Conservation (phyloP, 2,113 vertebrate genomes). For the Anser cygnoides region DNA sequence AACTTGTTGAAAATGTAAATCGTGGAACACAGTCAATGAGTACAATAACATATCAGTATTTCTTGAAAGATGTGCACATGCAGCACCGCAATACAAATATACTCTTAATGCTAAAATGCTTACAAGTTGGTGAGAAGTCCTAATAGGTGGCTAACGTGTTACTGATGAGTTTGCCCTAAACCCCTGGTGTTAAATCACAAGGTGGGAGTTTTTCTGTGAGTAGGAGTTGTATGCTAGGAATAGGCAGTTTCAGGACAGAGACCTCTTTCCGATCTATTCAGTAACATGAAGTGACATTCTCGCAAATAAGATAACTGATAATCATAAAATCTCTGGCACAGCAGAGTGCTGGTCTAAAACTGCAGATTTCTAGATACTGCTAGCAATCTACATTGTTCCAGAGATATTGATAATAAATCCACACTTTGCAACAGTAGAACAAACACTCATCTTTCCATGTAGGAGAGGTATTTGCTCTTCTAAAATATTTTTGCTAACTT, state of each 20-base stretch:
- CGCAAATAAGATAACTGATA: neutral
- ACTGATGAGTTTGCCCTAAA: neutral
- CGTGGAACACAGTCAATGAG: accelerated
- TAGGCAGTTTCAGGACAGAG: neutral
- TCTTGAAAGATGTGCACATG: accelerated
- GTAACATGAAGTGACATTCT: neutral
- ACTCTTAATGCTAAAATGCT: neutral
- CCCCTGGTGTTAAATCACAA: neutral
- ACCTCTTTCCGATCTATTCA: neutral
- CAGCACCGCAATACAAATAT: accelerated
- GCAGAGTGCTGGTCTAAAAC: neutral
- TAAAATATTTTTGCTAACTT: neutral
- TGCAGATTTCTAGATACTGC: neutral
- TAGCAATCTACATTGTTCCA: neutral
- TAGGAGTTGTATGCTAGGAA: neutral
- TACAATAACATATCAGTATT: neutral
- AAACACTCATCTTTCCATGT: neutral
- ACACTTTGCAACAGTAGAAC: neutral
- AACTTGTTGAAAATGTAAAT: neutral
- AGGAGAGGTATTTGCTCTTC: neutral
- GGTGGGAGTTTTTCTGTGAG: neutral
- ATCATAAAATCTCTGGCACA: neutral
- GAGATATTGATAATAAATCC: neutral
- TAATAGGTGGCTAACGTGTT: neutral
- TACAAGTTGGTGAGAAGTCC: neutral